Evolutionary conservation across 1,140 invertebrate species (phyloP).

Genomic region (Ooceraea biroi): DNA sequence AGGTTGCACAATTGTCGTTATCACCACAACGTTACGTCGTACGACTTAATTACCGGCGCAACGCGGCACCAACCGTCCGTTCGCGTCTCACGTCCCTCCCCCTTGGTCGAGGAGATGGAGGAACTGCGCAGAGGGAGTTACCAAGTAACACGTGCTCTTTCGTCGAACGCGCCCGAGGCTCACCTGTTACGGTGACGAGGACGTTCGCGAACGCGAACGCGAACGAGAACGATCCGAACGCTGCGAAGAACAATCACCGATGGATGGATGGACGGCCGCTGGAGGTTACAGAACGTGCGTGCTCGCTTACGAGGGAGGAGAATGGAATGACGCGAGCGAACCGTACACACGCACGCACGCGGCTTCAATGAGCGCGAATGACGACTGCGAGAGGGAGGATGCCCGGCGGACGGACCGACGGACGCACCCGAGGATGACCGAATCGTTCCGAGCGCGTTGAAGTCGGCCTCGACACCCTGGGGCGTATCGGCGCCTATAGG

Average conservation of each 20-base stretch:
- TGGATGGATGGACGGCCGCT: neutral
- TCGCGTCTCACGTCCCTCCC: neutral
- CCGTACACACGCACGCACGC: conserved; percentile 45
- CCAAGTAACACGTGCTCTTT: conserved; percentile 68
- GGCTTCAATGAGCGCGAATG: conserved; percentile 76
- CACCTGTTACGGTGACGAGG: conserved; percentile 78
- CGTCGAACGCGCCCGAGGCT: conserved; percentile 47
- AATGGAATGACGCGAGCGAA: conserved; percentile 34
- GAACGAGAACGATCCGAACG: neutral
- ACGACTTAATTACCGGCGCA: conserved; percentile 52
- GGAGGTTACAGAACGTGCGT: neutral
- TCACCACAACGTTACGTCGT: conserved; percentile 57
- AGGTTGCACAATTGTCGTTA: conserved; percentile 71
- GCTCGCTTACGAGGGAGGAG: neutral
- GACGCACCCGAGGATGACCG: conserved; percentile 33
- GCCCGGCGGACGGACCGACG: conserved; percentile 72
- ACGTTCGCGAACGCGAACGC: neutral
- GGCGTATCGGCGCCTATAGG: conserved; percentile 78
- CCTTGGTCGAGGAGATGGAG: neutral
- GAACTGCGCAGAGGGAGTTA: conserved; percentile 28
- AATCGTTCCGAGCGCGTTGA: conserved; percentile 31
- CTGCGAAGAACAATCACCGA: neutral
- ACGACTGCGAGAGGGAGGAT: conserved; percentile 75
- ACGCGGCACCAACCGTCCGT: conserved; percentile 45
- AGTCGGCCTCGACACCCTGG: conserved; percentile 75